Conservation (phyloP, 1,140 invertebrate species). For the Zophobas atratus region DNA sequence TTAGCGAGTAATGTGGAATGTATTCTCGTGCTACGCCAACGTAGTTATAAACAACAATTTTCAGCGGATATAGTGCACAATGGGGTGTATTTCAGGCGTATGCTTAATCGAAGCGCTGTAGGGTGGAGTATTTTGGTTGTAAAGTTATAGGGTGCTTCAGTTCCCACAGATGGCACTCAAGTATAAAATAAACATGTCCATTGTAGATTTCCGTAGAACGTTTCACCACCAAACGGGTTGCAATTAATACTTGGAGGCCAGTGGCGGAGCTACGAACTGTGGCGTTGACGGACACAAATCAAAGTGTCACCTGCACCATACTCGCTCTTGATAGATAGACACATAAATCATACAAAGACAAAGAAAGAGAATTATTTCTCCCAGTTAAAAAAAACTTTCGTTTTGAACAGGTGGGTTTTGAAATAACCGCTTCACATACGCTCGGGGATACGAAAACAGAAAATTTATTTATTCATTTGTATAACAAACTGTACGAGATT, state of each 20-base stretch:
- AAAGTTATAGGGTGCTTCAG: conserved; percentile 19
- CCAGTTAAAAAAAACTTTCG: too few species aligned
- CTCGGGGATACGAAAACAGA: too few species aligned
- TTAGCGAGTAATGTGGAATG: not conserved
- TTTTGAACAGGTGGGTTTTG: too few species aligned
- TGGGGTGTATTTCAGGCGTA: conserved; percentile 5
- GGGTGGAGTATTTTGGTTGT: conserved; percentile 18
- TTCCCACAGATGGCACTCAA: conserved; percentile 16
- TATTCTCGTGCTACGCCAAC: not conserved
- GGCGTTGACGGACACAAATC: too few species aligned
- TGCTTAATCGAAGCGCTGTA: conserved; percentile 5
- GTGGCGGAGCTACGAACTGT: too few species aligned
- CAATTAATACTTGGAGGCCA: not conserved
- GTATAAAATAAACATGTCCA: conserved; percentile 20
- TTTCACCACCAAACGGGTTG: not conserved
- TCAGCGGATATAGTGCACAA: conserved; percentile 1
- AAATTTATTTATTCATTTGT: too few species aligned
- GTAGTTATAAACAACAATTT: conserved; percentile 16
- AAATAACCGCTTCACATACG: too few species aligned
- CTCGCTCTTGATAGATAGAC: too few species aligned
- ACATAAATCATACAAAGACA: too few species aligned
- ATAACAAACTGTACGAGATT: too few species aligned
- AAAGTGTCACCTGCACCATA: too few species aligned
- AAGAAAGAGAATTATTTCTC: too few species aligned
- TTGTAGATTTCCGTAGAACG: conserved; percentile 3